Base-by-base conservation (phyloP, 2,888 invertebrate genomes). In the Morpho achilles region DNA sequence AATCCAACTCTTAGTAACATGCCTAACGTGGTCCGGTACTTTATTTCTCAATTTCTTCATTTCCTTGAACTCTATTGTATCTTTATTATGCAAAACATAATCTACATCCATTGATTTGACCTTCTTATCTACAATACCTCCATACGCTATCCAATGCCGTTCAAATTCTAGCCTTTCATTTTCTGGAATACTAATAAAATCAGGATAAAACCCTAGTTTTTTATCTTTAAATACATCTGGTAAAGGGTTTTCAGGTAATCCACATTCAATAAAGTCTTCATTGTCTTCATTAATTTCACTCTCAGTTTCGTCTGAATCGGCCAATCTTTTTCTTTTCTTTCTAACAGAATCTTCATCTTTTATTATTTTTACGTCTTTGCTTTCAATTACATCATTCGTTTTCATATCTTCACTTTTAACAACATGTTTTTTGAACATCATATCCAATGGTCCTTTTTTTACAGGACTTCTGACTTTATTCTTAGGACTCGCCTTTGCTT, bases 101-200 rank as follows among this genome's bases (percentile, higher is more conserved):
- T 90, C 83, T 1, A 88, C 80, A 45, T 88, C 76, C 59, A 72
- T 70, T 2, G 67, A 64, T 40, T 73, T 74, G n/a, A 90, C 60
- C 8, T 87, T 75, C 59, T 89, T 88, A 0, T 78, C 80, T 16
- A 93, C 71, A 9, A 65, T 76, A 2, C 93, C 94, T 3, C 93
- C 93, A 62, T 92, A 93, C 1, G 94, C 94, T 53, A 94, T 86
- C 87, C 95, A 94, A 79, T 94, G 93, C 66, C 94, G 87, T 69
- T 89, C 90, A 58, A 86, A 86, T 67, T 76, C 68, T 9, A 62
- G 67, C 53, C 84, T 75, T 65, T 87, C 86, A 0, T 78, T 71
- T 64, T 87, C 87, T 0, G 82, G 65, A 63, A 89, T 82, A 63
- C 83, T 84, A 60, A 88, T 78, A 51, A 86, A 87, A 60, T 89